Conservation (phyloP, 1,140 invertebrate species). For the Panagrolaimus sp. region DNA sequence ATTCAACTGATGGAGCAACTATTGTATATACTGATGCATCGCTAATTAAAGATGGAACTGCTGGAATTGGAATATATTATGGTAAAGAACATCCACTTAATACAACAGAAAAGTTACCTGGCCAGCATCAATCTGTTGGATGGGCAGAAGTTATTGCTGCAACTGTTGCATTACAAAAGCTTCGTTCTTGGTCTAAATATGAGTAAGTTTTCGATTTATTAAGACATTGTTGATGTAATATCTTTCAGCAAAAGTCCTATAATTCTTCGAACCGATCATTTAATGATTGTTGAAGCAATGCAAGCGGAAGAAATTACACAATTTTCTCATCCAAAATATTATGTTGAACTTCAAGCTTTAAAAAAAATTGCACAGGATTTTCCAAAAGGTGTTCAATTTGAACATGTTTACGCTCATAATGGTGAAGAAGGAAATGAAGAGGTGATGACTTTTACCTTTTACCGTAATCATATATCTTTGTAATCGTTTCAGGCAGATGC, state of each 20-base stretch:
- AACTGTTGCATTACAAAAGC: neutral
- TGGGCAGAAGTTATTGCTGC: neutral
- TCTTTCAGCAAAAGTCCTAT: neutral
- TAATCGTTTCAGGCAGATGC: neutral
- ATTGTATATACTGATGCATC: slow-evolving; percentile 10
- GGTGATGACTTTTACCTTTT: no score
- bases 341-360: neutral
- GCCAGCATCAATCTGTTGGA: neutral
- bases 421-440: slow-evolving; percentile 1
- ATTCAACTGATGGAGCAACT: neutral
- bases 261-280: neutral
- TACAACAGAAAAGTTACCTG: neutral
- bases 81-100: neutral
- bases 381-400: slow-evolving; percentile 1
- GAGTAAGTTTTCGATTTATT: no score
- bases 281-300: neutral
- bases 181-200: no score
- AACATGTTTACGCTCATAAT: slow-evolving; percentile 7
- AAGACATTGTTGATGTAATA: no score
- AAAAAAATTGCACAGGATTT: neutral
- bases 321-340: no score
- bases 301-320: neutral
- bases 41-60: neutral
- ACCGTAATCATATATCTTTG: no score
- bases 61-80: neutral